Base-by-base conservation (phyloP, 2,113 vertebrate genomes). In the Anas platyrhynchos region DNA sequence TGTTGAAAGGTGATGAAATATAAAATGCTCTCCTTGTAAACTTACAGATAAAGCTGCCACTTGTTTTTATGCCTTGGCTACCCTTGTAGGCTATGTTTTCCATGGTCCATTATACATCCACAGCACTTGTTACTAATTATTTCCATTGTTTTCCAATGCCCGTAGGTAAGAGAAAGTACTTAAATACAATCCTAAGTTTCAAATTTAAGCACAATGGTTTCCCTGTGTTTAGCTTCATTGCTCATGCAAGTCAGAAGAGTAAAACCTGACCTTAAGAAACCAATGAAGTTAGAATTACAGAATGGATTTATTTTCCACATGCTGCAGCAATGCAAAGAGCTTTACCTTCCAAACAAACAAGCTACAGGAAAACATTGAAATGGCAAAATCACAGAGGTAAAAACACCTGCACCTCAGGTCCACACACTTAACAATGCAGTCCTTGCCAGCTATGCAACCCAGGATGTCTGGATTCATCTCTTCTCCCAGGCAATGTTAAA, bases 1-100 rank as follows among this genome's bases (percentile, higher is more conserved):
- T 38, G 77, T 63, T 74, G 43, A 93, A 94, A 93, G 25, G 16
- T 16, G 38, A 69, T 43, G 36, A 93, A 91, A 83, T 73, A 78
- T 26, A 83, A 93, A 87, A 93, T 68, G 65, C 3, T 52, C 16
- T 85, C 74, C 56, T 83, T 95, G 81, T 13, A 94, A 92, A 91
- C 59, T 78, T 86, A 89, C 80, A 81, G 7, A 61, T 82, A 86
- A 87, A 88, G 50, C 38, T 80, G 41, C 13, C 38, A 58, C 34
- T 52, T 91, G 13, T 34, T 95, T 83, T 72, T 66, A 71, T 89
- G 72, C 41, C 23, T 43, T 48, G 67, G 25, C 27, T 89, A 67
- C 22, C 12, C 75, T 63, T 73, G 46, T 23, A 82, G 15, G 29
- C 13, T 86, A 46, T 9, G 17, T 76, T 68, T 54, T 72, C 43